Conservation (phyloP, 1,140 invertebrate genomes). For the Drosophila littoralis region DNA sequence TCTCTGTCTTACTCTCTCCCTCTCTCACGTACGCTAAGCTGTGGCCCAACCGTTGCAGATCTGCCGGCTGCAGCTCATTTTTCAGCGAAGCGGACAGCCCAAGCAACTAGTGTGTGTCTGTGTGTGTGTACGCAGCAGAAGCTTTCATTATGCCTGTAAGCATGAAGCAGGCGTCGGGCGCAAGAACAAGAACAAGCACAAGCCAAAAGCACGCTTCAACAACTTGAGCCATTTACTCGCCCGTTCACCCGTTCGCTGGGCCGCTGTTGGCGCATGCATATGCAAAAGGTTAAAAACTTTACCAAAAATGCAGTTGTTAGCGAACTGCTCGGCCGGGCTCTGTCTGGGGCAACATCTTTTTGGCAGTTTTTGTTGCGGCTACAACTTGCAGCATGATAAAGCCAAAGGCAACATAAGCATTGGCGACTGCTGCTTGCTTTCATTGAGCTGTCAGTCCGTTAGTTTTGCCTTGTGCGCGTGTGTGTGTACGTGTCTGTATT, state of each 20-base stretch:
- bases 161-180: slow-evolving; percentile 25
- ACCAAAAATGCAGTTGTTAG: slow-evolving; percentile 40
- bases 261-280: slow-evolving; percentile 47
- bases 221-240: slow-evolving; percentile 45
- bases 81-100: slow-evolving; percentile 56
- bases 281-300: slow-evolving; percentile 69
- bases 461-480: slow-evolving; percentile 8
- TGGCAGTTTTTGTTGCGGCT: slow-evolving; percentile 59
- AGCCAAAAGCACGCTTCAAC: slow-evolving; percentile 40
- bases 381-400: slow-evolving; percentile 58
- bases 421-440: slow-evolving; percentile 38
- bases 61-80: slow-evolving; percentile 51
- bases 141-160: slow-evolving; percentile 38
- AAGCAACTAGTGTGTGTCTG: neutral
- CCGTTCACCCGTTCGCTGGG: slow-evolving; percentile 5
- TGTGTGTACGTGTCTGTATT: neutral
- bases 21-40: neutral
- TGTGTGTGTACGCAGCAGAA: slow-evolving; percentile 5
- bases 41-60: slow-evolving; percentile 3
- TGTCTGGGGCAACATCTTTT: slow-evolving; percentile 39
- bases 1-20: neutral
- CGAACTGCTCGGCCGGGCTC: slow-evolving; percentile 4
- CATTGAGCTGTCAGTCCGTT: slow-evolving; percentile 51
- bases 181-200: slow-evolving; percentile 13
- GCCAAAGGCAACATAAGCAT: slow-evolving; percentile 47